Evolutionary conservation across 2,113 vertebrate species (phyloP).

Genomic region (Toxotes chatareus): DNA sequence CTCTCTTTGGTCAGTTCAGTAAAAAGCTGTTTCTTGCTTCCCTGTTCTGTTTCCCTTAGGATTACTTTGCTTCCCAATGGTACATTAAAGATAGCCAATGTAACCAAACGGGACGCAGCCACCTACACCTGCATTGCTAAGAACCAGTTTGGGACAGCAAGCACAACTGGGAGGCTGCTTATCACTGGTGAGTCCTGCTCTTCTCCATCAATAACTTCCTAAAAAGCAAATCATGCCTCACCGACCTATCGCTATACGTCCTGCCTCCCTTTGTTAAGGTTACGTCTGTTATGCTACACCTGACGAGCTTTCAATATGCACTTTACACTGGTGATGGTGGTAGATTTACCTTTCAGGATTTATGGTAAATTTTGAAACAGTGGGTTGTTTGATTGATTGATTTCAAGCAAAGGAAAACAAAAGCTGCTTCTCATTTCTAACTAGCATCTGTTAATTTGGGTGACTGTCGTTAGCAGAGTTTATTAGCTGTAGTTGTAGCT

Average conservation of each 20-base stretch:
- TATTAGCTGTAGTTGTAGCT: neutral
- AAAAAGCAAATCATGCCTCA: neutral
- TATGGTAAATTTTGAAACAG: neutral
- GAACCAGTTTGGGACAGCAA: constrained; percentile 95
- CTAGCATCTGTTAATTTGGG: neutral
- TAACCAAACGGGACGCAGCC: constrained; percentile 89
- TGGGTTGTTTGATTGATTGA: neutral
- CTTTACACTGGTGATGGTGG: neutral
- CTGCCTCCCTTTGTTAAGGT: neutral
- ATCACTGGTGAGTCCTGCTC: constrained; percentile 87
- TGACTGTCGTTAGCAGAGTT: neutral
- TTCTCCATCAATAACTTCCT: neutral
- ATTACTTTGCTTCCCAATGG: constrained; percentile 87
- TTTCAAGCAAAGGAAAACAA: neutral
- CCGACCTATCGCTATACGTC: neutral
- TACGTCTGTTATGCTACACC: neutral
- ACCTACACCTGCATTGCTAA: constrained; percentile 91
- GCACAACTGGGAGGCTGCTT: constrained; percentile 87
- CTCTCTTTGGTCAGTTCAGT: neutral
- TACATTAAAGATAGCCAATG: constrained; percentile 89
- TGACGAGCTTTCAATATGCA: neutral
- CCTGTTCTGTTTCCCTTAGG: constrained; percentile 76
- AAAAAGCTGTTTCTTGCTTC: constrained; percentile 9
- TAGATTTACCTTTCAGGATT: neutral
- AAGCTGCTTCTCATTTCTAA: neutral